Evolutionary conservation across 2,888 invertebrate genomes (phyloP).

Genomic region (Nezara viridula): DNA sequence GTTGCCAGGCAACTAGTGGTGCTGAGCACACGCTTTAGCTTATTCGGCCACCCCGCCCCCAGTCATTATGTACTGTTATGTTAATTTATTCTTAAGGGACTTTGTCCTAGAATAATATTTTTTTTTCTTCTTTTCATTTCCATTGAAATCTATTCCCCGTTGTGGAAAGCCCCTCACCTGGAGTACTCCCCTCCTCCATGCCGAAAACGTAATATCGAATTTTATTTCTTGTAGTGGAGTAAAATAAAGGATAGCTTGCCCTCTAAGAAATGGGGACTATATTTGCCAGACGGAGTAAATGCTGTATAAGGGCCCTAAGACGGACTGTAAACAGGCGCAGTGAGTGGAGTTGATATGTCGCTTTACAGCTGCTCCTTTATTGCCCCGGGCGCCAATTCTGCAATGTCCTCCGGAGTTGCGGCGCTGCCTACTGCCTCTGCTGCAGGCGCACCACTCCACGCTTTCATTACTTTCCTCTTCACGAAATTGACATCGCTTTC

Average conservation of each 20-base stretch:
- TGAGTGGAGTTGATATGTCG: background rate
- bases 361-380: slow-evolving; percentile 36
- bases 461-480: background rate
- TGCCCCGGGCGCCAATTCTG: background rate
- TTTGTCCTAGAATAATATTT: too few relatives aligned
- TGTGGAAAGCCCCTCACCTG: too few relatives aligned
- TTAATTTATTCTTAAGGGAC: too few relatives aligned
- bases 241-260: background rate
- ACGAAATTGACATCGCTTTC: background rate
- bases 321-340: background rate
- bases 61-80: too few relatives aligned
- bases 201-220: slow-evolving; percentile 12
- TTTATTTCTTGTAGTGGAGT: background rate
- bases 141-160: too few relatives aligned
- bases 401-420: background rate
- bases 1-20: too few relatives aligned
- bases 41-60: too few relatives aligned
- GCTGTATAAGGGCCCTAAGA: background rate
- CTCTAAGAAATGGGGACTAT: background rate
- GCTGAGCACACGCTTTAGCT: too few relatives aligned
- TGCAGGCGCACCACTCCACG: background rate
- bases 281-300: slow-evolving; percentile 3
- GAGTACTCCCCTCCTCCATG: background rate
- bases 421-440: background rate
- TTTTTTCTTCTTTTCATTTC: too few relatives aligned